Evolutionary conservation across 2,888 invertebrate genomes (phyloP).

Genomic region (Linnaemya vulpina): DNA sequence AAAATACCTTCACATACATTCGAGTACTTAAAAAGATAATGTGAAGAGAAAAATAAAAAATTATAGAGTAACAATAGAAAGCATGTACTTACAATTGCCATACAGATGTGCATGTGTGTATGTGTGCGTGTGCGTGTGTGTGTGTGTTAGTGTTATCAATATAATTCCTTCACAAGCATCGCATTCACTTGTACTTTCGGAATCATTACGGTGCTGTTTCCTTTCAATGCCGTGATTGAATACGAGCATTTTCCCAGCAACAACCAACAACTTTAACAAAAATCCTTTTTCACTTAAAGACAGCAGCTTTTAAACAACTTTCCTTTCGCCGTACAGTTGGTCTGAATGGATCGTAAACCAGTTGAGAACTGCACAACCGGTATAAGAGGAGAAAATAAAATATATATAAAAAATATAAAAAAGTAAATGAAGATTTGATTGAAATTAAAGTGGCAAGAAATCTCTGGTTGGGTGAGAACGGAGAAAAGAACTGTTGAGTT

Average conservation of each 20-base stretch:
- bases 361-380: conserved; percentile 17
- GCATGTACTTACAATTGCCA: conserved; percentile 43
- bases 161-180: conserved; percentile 39
- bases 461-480: conserved; percentile 50
- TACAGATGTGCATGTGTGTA: background rate
- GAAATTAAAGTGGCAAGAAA: conserved; percentile 55
- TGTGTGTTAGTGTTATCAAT: conserved; percentile 43
- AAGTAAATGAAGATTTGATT: background rate
- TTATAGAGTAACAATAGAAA: conserved; percentile 25
- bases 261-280: conserved; percentile 2
- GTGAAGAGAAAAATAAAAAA: background rate
- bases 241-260: conserved; percentile 21
- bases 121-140: background rate
- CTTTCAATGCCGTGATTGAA: conserved; percentile 47
- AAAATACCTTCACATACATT: conserved; percentile 26
- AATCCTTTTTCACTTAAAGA: background rate
- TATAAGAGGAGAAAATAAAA: background rate
- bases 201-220: conserved; percentile 50
- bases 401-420: too few species aligned
- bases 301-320: conserved; percentile 26
- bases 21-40: background rate
- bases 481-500: conserved; percentile 36
- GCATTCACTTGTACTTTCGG: conserved; percentile 6
- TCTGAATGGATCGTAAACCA: conserved; percentile 1
- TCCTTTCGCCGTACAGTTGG: background rate